These are phyloP conservation scores for Polyodon spathula DNA, from an alignment of 2,113 vertebrate genomes.

Conservation along the genomic window DNA sequence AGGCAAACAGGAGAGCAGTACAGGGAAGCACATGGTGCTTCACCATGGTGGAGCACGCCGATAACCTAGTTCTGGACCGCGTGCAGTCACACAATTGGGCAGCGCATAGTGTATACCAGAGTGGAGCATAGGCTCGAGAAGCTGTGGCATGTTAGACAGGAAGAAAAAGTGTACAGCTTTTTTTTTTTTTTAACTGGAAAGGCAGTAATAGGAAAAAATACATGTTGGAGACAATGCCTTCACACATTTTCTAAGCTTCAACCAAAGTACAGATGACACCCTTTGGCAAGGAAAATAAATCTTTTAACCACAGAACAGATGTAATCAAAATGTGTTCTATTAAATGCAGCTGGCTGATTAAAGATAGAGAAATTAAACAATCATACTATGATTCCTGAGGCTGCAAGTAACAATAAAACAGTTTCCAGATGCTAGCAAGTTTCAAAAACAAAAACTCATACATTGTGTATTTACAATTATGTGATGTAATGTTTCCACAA, in stretches of 20 bases:
- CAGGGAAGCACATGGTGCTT: too few relatives aligned
- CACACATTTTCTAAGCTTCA: conserved; percentile 31
- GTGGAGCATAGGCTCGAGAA: too few relatives aligned
- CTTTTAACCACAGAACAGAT: conserved; percentile 70
- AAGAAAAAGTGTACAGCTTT: too few relatives aligned
- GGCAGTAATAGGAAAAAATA: too few relatives aligned
- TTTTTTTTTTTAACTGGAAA: too few relatives aligned
- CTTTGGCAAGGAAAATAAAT: conserved; percentile 60
- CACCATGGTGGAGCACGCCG: too few relatives aligned
- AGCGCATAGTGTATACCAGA: too few relatives aligned
- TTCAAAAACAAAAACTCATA: conserved; percentile 13
- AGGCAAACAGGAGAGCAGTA: too few relatives aligned
- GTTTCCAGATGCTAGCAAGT: conserved; percentile 46
- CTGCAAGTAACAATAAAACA: conserved; percentile 57
- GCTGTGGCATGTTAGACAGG: too few relatives aligned
- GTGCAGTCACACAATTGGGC: too few relatives aligned
- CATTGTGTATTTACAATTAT: not conserved
- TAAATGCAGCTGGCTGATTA: conserved; percentile 69
- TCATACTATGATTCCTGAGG: conserved; percentile 52
- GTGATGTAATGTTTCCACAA: not conserved
- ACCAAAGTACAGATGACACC: conserved; percentile 48
- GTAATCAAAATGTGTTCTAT: conserved; percentile 71
- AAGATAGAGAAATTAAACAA: conserved; percentile 67
- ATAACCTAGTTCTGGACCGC: too few relatives aligned
- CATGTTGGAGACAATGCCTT: conserved; percentile 44